These are phyloP conservation scores for Scrobipalpa atriplicella DNA, from an alignment of 2,888 invertebrate species.

Conservation along the genomic window DNA sequence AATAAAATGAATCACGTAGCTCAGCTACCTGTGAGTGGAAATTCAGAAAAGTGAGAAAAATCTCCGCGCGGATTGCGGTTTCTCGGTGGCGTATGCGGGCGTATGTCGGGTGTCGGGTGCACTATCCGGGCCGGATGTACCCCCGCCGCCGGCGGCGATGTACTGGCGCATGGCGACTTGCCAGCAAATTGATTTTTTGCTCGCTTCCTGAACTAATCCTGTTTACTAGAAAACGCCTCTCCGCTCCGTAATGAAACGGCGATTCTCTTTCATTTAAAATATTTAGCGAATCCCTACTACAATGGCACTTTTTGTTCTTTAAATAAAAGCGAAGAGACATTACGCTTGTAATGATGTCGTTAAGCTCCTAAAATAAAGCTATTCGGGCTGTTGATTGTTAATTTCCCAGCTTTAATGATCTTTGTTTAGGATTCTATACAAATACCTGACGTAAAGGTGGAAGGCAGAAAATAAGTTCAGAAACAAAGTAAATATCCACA, in stretches of 20 bases:
- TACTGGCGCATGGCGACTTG: conserved; percentile 46
- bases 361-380: conserved; percentile 60
- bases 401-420: conserved; percentile 60
- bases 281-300: not conserved
- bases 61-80: conserved; percentile 1
- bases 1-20: conserved; percentile 9
- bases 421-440: conserved; percentile 61
- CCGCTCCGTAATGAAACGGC: conserved; percentile 39
- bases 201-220: conserved; percentile 47
- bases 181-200: conserved; percentile 65
- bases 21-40: conserved; percentile 2
- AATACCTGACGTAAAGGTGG: conserved; percentile 35
- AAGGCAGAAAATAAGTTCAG: not conserved
- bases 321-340: conserved; percentile 31
- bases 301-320: conserved; percentile 9
- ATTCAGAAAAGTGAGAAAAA: conserved; percentile 3
- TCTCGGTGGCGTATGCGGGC: not conserved
- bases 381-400: conserved; percentile 64
- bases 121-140: not conserved
- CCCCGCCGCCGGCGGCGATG: not conserved
- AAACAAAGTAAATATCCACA: no score
- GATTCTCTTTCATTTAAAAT: conserved; percentile 32
- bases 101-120: conserved; percentile 2
- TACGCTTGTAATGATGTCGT: conserved; percentile 51
- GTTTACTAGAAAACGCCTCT: conserved; percentile 45